Percentiles rank a stretch among this genome's conserved stretches.
Conservation (phyloP, 30 jellyfish, hydroid and myxozoan genomes). For the Aurelia sp. region DNA sequence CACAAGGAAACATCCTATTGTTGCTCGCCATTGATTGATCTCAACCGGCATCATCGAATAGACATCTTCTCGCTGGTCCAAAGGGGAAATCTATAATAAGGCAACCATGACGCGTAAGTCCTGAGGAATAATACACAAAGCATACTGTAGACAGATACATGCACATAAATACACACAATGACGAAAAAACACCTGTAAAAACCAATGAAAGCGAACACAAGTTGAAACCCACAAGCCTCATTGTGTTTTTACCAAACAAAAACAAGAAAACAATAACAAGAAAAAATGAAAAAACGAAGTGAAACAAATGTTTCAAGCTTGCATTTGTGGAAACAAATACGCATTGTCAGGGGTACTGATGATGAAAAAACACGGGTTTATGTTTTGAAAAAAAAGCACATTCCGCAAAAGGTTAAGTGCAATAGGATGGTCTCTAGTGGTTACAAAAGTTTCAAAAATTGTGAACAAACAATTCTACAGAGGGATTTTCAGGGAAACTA, state of each 20-base stretch:
- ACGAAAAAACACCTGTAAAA: constrained; percentile 8
- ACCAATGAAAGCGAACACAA: constrained; percentile 4
- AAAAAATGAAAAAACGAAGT: not conserved
- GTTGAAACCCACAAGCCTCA: not conserved
- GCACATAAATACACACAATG: not conserved
- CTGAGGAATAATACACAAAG: not conserved
- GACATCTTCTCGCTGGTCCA: constrained; percentile 29
- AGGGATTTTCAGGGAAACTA: too few species aligned
- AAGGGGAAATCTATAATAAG: not conserved
- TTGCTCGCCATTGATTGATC: constrained; percentile 47
- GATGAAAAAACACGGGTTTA: constrained; percentile 17
- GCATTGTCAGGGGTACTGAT: not conserved
- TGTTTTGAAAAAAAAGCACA: not conserved
- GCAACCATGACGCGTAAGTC: constrained; percentile 13
- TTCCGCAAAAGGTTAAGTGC: not conserved
- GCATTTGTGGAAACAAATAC: not conserved
- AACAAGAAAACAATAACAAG: constrained; percentile 2
- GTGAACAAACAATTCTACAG: too few species aligned
- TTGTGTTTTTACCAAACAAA: constrained; percentile 1
- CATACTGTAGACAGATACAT: constrained; percentile 11
- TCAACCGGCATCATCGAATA: constrained; percentile 42
- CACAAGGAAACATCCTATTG: constrained; percentile 47
- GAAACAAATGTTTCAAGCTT: constrained; percentile 24
- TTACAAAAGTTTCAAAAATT: too few species aligned
- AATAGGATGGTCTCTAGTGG: not conserved